Percentiles rank a stretch among this genome's conserved stretches.
phyloP scores from a whole-genome alignment of 2,888 invertebrate genomes.

The Eristalis tenax region DNA sequence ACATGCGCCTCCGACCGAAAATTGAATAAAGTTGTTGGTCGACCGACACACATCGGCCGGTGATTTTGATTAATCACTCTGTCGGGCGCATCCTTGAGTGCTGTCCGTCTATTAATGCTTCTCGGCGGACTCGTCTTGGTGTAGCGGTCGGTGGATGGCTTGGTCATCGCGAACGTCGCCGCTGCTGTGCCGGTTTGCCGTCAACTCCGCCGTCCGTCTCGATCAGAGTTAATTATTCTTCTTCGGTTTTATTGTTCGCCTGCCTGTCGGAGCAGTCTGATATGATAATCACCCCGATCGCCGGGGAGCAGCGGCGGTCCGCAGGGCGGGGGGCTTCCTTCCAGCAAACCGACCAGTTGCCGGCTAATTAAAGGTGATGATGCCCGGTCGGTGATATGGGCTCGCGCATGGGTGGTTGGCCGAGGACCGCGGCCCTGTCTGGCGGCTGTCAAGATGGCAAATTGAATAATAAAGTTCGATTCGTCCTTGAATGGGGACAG shows the following conservation, averaged over 20 bases:
- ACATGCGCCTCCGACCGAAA: neutral
- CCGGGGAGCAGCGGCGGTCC: neutral
- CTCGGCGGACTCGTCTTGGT: neutral
- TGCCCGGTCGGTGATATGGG: slow-evolving; percentile 7
- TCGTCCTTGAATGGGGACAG: neutral
- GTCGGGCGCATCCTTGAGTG: slow-evolving; percentile 50
- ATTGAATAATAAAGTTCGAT: neutral
- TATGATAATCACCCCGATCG: slow-evolving; percentile 34
- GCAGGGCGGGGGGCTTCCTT: neutral
- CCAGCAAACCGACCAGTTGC: neutral
- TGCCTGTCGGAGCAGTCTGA: slow-evolving; percentile 12
- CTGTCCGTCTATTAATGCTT: slow-evolving; percentile 36
- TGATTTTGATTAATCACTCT: slow-evolving; percentile 60
- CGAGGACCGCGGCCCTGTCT: neutral
- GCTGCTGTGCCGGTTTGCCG: neutral
- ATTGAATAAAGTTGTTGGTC: slow-evolving; percentile 48
- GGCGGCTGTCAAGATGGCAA: neutral
- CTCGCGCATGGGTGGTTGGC: slow-evolving; percentile 11
- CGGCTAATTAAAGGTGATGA: slow-evolving; percentile 41
- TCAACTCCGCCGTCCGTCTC: neutral
- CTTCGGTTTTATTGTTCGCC: slow-evolving; percentile 28
- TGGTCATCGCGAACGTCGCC: neutral
- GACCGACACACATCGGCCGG: slow-evolving; percentile 1
- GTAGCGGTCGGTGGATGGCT: neutral
- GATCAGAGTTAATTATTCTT: slow-evolving; percentile 27